Evolutionary conservation across 2,797 vertebrate genomes (phyloP).

Genomic region (Syngnathus acus): DNA sequence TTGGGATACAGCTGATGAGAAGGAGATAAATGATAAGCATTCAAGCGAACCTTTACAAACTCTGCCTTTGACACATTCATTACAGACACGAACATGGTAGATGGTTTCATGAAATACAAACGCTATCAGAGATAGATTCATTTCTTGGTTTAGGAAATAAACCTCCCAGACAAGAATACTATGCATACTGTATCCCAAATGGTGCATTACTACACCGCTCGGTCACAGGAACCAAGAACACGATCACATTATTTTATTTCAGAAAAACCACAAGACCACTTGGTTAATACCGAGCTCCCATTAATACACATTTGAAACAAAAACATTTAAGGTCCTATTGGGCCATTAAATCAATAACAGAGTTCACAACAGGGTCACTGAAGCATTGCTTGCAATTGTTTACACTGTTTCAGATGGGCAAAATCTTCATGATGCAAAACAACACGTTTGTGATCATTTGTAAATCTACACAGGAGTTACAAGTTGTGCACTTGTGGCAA

Average conservation of each 20-base stretch:
- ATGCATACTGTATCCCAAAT: background rate
- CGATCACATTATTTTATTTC: too few species aligned
- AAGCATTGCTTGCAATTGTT: too few species aligned
- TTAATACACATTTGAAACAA: background rate
- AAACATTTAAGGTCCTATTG: too few species aligned
- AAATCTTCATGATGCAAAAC: too few species aligned
- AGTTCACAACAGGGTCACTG: too few species aligned
- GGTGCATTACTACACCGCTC: background rate
- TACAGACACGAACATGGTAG: conserved; percentile 22
- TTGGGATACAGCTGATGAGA: conserved; percentile 42
- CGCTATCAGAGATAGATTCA: conserved; percentile 16
- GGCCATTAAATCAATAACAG: too few species aligned
- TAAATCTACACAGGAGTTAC: conserved; percentile 1
- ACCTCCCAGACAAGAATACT: background rate
- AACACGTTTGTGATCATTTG: too few species aligned
- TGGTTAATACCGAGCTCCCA: background rate
- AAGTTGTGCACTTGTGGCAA: too few species aligned
- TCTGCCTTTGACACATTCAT: conserved; percentile 29
- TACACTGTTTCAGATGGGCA: too few species aligned
- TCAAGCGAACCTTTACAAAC: conserved; percentile 16
- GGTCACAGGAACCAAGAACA: background rate
- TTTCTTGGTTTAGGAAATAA: conserved; percentile 15
- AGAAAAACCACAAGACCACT: background rate
- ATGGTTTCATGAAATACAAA: conserved; percentile 26
- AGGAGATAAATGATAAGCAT: conserved; percentile 12